phyloP scores from a whole-genome alignment of 2,888 invertebrate genomes.

The Pardosa pseudoannulata region DNA sequence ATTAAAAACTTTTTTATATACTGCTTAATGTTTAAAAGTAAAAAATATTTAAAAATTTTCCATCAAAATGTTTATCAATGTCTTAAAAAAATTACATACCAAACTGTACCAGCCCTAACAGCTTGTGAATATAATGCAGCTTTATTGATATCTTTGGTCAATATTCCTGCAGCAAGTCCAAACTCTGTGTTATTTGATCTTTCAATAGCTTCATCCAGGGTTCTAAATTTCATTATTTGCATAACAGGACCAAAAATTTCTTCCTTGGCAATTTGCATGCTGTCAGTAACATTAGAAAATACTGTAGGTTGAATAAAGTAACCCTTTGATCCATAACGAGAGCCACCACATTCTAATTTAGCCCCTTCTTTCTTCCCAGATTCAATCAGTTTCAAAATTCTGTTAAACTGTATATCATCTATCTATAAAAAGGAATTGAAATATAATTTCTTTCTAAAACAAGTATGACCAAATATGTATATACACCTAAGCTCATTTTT shows the following conservation, averaged over 20 bases:
- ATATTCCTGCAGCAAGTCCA: constrained; percentile 89
- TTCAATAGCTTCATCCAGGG: constrained; percentile 85
- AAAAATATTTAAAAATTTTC: no score
- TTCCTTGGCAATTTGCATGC: constrained; percentile 78
- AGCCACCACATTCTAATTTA: constrained; percentile 77
- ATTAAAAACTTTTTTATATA: no score
- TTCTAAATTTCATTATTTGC: constrained; percentile 78
- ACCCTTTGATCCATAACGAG: constrained; percentile 76
- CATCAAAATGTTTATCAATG: no score
- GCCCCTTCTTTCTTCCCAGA: constrained; percentile 78
- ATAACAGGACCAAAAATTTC: constrained; percentile 79
- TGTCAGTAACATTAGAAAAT: constrained; percentile 77
- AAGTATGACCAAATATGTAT: no score
- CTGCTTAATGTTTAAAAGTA: no score
- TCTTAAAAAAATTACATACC: no score
- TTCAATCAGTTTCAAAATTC: constrained; percentile 77
- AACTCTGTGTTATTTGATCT: constrained; percentile 88
- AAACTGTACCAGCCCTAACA: constrained; percentile 80
- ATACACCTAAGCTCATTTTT: no score
- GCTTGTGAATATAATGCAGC: constrained; percentile 86
- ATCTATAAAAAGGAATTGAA: constrained; percentile 75
- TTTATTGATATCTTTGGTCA: constrained; percentile 87
- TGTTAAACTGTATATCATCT: constrained; percentile 77
- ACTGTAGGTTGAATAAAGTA: constrained; percentile 78
- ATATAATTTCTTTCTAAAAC: no score